Evolutionary conservation across 2,888 invertebrate species (phyloP).

Genomic region (Falcaria lacertinaria): DNA sequence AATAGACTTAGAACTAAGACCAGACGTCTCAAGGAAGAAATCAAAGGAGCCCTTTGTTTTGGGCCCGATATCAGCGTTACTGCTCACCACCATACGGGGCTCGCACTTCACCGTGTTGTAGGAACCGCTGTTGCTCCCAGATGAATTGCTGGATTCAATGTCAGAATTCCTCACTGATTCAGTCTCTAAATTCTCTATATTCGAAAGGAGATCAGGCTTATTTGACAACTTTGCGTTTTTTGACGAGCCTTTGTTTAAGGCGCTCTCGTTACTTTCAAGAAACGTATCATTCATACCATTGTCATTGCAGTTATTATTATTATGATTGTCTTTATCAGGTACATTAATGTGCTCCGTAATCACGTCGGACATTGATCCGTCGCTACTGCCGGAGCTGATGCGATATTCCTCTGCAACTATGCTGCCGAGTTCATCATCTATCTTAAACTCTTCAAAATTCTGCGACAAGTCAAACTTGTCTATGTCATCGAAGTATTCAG

Average conservation of each 20-base stretch:
- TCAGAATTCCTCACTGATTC: conserved; percentile 83
- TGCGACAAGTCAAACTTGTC: conserved; percentile 85
- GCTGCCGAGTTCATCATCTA: conserved; percentile 84
- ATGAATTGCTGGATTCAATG: conserved; percentile 81
- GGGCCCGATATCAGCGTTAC: conserved; percentile 44
- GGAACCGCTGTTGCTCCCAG: conserved; percentile 73
- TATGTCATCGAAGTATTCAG: conserved; percentile 73
- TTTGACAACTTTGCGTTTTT: conserved; percentile 74
- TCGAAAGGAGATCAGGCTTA: conserved; percentile 76
- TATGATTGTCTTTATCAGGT: conserved; percentile 55
- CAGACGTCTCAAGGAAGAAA: conserved; percentile 88
- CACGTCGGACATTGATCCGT: conserved; percentile 66
- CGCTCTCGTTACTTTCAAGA: conserved; percentile 49
- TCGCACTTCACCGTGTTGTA: conserved; percentile 72
- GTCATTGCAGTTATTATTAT: conserved; percentile 38
- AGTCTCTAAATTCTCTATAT: conserved; percentile 78
- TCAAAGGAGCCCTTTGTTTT: conserved; percentile 82
- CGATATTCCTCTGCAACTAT: conserved; percentile 74
- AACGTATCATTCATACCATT: conserved; percentile 48
- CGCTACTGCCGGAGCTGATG: conserved; percentile 75
- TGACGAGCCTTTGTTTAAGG: conserved; percentile 40
- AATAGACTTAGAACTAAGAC: conserved; percentile 89
- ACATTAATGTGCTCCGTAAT: conserved; percentile 64
- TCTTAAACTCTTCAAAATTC: conserved; percentile 89
- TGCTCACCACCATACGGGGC: conserved; percentile 57